These are phyloP conservation scores for Nebria brevicollis DNA, from an alignment of 2,888 invertebrate genomes.

Conservation along the genomic window DNA sequence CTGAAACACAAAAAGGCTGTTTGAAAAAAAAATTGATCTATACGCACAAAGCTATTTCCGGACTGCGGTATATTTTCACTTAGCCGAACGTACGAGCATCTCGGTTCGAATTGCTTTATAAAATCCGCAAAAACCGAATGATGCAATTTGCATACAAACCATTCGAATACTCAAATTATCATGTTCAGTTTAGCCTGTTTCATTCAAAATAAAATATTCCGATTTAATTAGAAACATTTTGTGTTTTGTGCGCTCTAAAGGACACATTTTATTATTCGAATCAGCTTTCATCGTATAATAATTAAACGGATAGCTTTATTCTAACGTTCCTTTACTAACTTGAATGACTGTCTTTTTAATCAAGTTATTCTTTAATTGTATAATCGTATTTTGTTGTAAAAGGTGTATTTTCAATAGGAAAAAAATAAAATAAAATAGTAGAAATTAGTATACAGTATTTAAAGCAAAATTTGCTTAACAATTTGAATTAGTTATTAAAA, in stretches of 20 bases:
- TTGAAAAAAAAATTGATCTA: not conserved
- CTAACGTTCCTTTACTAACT: not conserved
- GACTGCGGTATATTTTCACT: not conserved
- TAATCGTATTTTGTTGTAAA: not conserved
- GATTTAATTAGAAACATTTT: not conserved
- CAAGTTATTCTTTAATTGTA: not conserved
- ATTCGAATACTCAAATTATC: not conserved
- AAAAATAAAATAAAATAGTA: no score
- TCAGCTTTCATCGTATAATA: not conserved
- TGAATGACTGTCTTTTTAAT: not conserved
- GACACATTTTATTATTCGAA: not conserved
- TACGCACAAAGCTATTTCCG: not conserved
- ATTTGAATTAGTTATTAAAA: no score
- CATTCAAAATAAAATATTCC: not conserved
- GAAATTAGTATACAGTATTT: no score
- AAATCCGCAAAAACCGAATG: not conserved
- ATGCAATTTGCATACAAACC: not conserved
- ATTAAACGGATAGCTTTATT: not conserved
- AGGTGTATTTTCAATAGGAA: no score
- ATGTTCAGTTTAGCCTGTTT: not conserved
- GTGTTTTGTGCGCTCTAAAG: not conserved
- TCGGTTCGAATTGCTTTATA: not conserved
- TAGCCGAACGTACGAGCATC: not conserved
- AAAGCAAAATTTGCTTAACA: no score
- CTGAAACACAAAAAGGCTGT: not conserved